A percentile compares a stretch with the other conserved stretches of the same genome.
phyloP scores from a whole-genome alignment of 2,797 vertebrate genomes.

The Danio tinwini region DNA sequence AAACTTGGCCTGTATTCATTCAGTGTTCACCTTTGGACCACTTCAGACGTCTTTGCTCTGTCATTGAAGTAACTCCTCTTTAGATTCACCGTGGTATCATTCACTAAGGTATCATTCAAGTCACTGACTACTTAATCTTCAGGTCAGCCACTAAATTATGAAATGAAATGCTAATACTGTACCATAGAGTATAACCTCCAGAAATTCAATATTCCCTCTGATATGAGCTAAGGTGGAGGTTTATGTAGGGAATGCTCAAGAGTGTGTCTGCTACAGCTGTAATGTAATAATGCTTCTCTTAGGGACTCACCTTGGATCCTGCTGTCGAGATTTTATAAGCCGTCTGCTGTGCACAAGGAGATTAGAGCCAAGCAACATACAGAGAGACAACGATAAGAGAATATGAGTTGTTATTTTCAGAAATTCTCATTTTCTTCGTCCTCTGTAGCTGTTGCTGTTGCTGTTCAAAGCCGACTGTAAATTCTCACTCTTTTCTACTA shows the following conservation, averaged over 20 bases:
- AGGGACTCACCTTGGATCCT: slow-evolving; percentile 44
- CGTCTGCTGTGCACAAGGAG: slow-evolving; percentile 36
- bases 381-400: slow-evolving; percentile 53
- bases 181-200: neutral
- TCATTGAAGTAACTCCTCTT: slow-evolving; percentile 11
- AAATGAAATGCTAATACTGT: slow-evolving; percentile 45
- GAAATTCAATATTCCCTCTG: slow-evolving; percentile 51
- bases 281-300: slow-evolving; percentile 56
- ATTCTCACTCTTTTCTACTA: slow-evolving; percentile 10
- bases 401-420: slow-evolving; percentile 15
- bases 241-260: slow-evolving; percentile 31
- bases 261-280: slow-evolving; percentile 40
- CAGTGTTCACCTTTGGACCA: slow-evolving; percentile 5
- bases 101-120: slow-evolving; percentile 7
- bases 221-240: slow-evolving; percentile 32
- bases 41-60: slow-evolving; percentile 24
- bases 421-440: neutral
- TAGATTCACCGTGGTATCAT: slow-evolving; percentile 8
- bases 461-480: neutral
- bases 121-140: slow-evolving; percentile 35
- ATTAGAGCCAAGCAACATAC: slow-evolving; percentile 49
- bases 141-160: slow-evolving; percentile 45
- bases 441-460: neutral
- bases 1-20: neutral
- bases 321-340: slow-evolving; percentile 46